Evolutionary conservation across 2,888 invertebrate species (phyloP).

Genomic region (Troides aeacus): DNA sequence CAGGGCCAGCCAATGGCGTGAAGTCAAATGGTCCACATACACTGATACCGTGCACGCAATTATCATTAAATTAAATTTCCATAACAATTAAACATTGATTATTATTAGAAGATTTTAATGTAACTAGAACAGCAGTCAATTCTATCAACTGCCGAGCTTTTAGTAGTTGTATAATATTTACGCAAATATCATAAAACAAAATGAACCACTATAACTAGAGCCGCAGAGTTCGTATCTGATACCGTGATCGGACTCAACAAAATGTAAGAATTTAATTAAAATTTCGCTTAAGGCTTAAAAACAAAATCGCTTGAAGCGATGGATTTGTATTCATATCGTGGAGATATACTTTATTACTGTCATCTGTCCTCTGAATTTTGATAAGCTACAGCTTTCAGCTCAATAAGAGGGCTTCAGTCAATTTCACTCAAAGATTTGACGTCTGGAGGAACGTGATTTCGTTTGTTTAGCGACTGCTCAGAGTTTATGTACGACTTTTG

Average conservation of each 20-base stretch:
- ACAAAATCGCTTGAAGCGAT: neutral
- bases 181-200: too few relatives aligned
- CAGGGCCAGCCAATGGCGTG: too few relatives aligned
- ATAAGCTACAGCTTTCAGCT: constrained; percentile 26
- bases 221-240: neutral
- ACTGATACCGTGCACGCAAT: too few relatives aligned
- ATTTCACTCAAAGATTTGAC: constrained; percentile 27
- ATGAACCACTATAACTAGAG: too few relatives aligned
- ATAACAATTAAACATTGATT: too few relatives aligned
- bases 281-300: neutral
- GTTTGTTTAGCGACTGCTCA: constrained; percentile 6
- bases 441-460: constrained; percentile 24
- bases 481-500: too few relatives aligned
- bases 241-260: neutral
- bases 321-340: constrained; percentile 25
- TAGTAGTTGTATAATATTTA: too few relatives aligned
- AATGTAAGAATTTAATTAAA: constrained; percentile 2
- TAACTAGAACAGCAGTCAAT: too few relatives aligned
- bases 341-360: constrained; percentile 27
- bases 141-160: too few relatives aligned
- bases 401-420: constrained; percentile 24
- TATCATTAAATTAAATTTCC: too few relatives aligned
- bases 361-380: constrained; percentile 27
- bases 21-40: too few relatives aligned
- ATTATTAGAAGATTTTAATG: too few relatives aligned